Conservation (phyloP, 2,113 vertebrate species). For the Atrichornis clamosus region DNA sequence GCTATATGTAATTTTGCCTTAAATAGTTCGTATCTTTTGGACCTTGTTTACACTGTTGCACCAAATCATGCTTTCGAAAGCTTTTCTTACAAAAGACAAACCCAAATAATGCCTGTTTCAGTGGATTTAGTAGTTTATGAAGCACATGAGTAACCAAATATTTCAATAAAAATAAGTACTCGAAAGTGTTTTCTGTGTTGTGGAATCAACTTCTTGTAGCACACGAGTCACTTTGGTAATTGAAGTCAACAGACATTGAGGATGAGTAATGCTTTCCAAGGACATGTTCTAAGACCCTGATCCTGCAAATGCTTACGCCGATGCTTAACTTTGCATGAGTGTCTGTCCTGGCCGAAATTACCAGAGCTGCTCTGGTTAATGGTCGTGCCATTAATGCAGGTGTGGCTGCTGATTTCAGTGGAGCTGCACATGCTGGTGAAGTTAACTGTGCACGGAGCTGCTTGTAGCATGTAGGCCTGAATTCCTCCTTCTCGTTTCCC, state of each 20-base stretch:
- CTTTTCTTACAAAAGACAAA: not conserved
- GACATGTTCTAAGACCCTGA: constrained; percentile 51
- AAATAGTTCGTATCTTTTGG: not conserved
- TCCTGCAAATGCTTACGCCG: constrained; percentile 29
- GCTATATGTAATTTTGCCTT: not conserved
- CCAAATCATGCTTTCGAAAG: not conserved
- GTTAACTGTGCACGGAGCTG: not conserved
- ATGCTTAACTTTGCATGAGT: constrained; percentile 18
- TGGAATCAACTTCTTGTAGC: constrained; percentile 26
- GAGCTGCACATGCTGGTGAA: not conserved
- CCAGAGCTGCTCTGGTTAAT: not conserved
- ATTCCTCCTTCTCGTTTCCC: not conserved
- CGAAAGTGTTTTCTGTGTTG: not conserved
- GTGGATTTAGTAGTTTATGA: not conserved
- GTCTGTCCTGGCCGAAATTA: not conserved
- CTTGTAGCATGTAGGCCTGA: not conserved
- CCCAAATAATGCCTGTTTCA: not conserved
- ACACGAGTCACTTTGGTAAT: constrained; percentile 29
- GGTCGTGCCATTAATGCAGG: not conserved
- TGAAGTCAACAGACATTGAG: constrained; percentile 41
- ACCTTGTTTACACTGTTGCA: not conserved
- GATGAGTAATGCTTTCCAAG: constrained; percentile 67
- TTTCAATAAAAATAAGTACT: constrained; percentile 6
- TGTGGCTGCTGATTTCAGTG: not conserved
- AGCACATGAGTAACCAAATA: not conserved